Evolutionary conservation across 1,140 invertebrate species (phyloP), one percentile per base, ranked within the genome.

Genomic region (Pemphigus obesinymphae): DNA sequence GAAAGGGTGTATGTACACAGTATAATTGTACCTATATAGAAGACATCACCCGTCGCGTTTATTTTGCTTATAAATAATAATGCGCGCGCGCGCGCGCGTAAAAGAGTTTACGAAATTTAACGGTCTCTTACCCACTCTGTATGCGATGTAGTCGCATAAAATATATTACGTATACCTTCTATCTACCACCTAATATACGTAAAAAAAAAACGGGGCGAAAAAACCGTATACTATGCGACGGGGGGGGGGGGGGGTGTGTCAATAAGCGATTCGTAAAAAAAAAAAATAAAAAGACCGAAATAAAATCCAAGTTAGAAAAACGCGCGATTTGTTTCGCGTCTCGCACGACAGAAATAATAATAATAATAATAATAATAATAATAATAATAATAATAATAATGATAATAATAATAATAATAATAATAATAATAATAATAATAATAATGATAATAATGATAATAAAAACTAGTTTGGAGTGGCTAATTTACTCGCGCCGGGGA

Each of bases 31-130:
- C n/a, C n/a, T n/a, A n/a, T n/a, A n/a, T n/a, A 68, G n/a, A 43
- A 17, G 34, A 20, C 37, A 68, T 43, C 37, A 43, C n/a, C 40
- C 37, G 66, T 70, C 40, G 66, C 4, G 34, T 70, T 43, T 43
- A 37, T 70, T 70, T 70, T 70, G 37, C 37, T 43, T 70, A 70
- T 40, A 40, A 40, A 68, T 26, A 70, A 43, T 17, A n/a, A n/a
- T n/a, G n/a, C n/a, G n/a, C n/a, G n/a, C n/a, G n/a, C n/a, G n/a
- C n/a, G n/a, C n/a, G n/a, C n/a, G n/a, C 5, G 63, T 23, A 68
- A 68, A 68, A 11, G 73, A 50, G 72, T 75, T 76, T 76, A 76
- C 48, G 73, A 53, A 76, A 76, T 76, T 76, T 76, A 76, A 76
- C 73, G 73, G 73, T 76, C 50, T 76, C 50, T 76, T 29, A 45